A percentile compares a stretch with the other conserved stretches of the same genome.
Evolutionary conservation across 37 sponge, comb jelly and placozoan species (phyloP).

Genomic region (Ephydatia muelleri): DNA sequence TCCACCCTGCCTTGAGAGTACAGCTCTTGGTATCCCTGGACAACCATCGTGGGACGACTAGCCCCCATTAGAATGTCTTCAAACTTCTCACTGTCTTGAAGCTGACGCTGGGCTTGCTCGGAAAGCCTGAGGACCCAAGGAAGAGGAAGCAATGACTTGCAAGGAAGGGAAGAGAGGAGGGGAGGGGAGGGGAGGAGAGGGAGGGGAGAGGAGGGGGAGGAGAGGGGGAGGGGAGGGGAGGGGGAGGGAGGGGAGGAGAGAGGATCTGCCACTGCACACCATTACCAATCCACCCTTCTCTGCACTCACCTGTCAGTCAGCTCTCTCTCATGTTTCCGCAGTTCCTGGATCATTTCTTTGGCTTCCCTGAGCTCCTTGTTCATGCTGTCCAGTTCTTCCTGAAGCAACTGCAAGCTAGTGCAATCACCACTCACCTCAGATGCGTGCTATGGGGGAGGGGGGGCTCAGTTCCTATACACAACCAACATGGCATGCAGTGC

Average conservation of each 20-base stretch:
- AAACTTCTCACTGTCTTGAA: conserved; percentile 71
- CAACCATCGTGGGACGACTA: conserved; percentile 58
- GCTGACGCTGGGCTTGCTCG: conserved; percentile 74
- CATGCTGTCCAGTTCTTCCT: conserved; percentile 48
- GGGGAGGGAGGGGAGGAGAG: conserved; percentile 21
- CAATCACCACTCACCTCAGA: background rate
- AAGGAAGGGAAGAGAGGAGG: background rate
- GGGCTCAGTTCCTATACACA: background rate
- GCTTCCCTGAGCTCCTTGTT: conserved; percentile 18
- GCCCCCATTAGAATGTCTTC: conserved; percentile 69
- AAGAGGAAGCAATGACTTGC: conserved; percentile 68
- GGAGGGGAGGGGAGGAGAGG: background rate
- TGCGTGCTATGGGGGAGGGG: background rate
- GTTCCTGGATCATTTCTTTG: conserved; percentile 28
- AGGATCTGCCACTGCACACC: background rate
- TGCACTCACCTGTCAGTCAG: conserved; percentile 65
- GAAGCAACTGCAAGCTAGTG: background rate
- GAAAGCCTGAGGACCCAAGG: conserved; percentile 69
- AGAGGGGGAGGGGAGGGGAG: conserved; percentile 28
- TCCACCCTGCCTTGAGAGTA: conserved; percentile 70
- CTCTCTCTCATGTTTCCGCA: conserved; percentile 38
- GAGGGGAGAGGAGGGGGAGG: conserved; percentile 39
- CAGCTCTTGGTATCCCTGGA: conserved; percentile 64
- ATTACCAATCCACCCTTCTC: background rate
- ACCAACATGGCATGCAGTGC: too few relatives aligned